phyloP scores from a whole-genome alignment of 2,888 invertebrate genomes.

The Harpalus rubripes region DNA sequence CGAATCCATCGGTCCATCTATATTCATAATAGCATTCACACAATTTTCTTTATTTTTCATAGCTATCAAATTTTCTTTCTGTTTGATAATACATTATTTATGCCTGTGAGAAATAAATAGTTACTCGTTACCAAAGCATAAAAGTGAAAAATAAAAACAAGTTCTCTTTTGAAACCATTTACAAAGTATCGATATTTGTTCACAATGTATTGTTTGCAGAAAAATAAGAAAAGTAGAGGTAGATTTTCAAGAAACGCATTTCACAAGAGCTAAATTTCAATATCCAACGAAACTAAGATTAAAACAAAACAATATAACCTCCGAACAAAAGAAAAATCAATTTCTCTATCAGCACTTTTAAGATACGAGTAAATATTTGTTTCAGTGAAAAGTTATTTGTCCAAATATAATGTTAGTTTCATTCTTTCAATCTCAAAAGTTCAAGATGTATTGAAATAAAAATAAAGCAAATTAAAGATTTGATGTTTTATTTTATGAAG shows the following conservation, averaged over 20 bases:
- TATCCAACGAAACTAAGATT: background rate
- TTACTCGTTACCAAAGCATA: background rate
- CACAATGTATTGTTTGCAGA: background rate
- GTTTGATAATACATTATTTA: background rate
- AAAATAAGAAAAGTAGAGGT: background rate
- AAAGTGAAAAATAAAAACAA: background rate
- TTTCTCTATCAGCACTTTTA: background rate
- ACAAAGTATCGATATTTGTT: background rate
- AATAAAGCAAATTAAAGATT: background rate
- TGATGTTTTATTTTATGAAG: background rate
- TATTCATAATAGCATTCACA: too few species aligned
- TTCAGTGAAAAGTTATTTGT: background rate
- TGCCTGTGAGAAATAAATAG: background rate
- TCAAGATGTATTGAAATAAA: background rate
- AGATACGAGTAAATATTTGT: constrained; percentile 1
- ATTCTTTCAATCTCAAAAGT: background rate
- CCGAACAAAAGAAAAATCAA: background rate
- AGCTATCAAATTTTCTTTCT: background rate
- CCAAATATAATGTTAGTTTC: background rate
- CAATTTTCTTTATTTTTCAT: background rate
- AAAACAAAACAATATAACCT: background rate
- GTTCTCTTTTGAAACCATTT: background rate
- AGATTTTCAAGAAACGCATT: background rate
- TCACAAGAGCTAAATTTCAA: background rate
- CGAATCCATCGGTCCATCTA: too few species aligned